These are phyloP conservation scores for Oncopodura yosiiana DNA, from an alignment of 1,140 invertebrate genomes.

Conservation along the genomic window DNA sequence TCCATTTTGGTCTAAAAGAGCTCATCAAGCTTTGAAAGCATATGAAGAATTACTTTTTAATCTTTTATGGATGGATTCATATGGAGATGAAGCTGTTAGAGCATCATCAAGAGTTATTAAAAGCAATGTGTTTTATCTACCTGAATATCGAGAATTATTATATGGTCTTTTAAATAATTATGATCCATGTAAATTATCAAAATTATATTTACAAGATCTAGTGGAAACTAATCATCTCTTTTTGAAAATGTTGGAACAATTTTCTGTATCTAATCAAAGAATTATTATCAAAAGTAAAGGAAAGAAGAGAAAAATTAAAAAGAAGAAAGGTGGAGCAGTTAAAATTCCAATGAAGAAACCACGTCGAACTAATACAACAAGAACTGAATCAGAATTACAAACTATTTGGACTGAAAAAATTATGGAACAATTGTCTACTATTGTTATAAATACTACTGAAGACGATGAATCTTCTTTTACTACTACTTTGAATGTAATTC, in stretches of 20 bases:
- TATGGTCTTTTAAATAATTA: slow-evolving; percentile 66
- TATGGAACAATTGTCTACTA: slow-evolving; percentile 12
- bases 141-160: slow-evolving; percentile 87
- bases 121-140: slow-evolving; percentile 84
- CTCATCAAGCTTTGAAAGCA: slow-evolving; percentile 65
- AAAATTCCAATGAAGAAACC: slow-evolving; percentile 16
- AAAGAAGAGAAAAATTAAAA: slow-evolving; percentile 38
- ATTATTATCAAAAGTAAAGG: slow-evolving; percentile 59
- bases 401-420: slow-evolving; percentile 11
- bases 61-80: slow-evolving; percentile 67
- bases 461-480: slow-evolving; percentile 40
- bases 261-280: slow-evolving; percentile 54
- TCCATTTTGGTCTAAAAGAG: slow-evolving; percentile 65
- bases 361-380: slow-evolving; percentile 32
- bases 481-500: slow-evolving; percentile 55
- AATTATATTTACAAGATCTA: slow-evolving; percentile 72
- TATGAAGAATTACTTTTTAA: slow-evolving; percentile 47
- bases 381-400: slow-evolving; percentile 33
- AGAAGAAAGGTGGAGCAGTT: slow-evolving; percentile 40
- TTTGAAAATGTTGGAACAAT: slow-evolving; percentile 79
- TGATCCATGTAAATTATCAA: slow-evolving; percentile 76
- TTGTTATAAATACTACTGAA: slow-evolving; percentile 13
- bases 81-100: slow-evolving; percentile 53
- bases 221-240: slow-evolving; percentile 84
- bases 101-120: slow-evolving; percentile 75